Evolutionary conservation across 2,113 vertebrate species (phyloP), one percentile per base, ranked within the genome.

Genomic region (Gnathonemus echidnorhynchus): DNA sequence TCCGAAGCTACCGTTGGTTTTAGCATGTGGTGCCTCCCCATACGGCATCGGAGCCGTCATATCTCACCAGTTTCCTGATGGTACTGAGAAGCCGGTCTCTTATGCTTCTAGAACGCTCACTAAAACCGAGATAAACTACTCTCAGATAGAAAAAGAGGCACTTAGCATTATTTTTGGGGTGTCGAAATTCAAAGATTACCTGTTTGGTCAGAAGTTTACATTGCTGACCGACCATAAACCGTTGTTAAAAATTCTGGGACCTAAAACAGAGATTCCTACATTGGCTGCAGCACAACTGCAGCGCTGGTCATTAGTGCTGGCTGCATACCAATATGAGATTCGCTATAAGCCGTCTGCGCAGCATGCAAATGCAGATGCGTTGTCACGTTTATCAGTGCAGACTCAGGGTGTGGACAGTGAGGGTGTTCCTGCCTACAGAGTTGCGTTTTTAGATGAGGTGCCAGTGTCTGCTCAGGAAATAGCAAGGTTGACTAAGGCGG

Each of bases 171-270:
- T 88, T 35, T 88, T 88, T 77, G 46, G 48, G 0, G 89, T 90
- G 7, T 50, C 10, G 0, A 90, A 90, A 77, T 90, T 90, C 21
- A 45, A 70, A 35, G 42, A 90, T 5, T 87, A 90, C 39, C 17
- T 90, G 24, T 90, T 86, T 46, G 45, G 89, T 0, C 27, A 6
- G 13, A 90, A 90, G n/a, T 87, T 88, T 42, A 90, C 3, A 5
- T n/a, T 88, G 2, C 56, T 62, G 9, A 87, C 84, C 0, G 53
- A 70, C 5, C 84, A 86, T n/a, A 66, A 90, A 49, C 84, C 17
- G 0, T 42, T 87, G n/a, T n/a, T 90, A 91, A 94, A 91, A 92
- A 90, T 77, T 88, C 90, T 90, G 80, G 88, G 88, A 88, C 1
- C 1, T 77, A 92, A 92, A 90, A 92, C 45, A 1, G 49, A 49